Evolutionary conservation across 1,140 invertebrate species (phyloP), one percentile per base, ranked within the genome.

Genomic region (Caerostris darwini): DNA sequence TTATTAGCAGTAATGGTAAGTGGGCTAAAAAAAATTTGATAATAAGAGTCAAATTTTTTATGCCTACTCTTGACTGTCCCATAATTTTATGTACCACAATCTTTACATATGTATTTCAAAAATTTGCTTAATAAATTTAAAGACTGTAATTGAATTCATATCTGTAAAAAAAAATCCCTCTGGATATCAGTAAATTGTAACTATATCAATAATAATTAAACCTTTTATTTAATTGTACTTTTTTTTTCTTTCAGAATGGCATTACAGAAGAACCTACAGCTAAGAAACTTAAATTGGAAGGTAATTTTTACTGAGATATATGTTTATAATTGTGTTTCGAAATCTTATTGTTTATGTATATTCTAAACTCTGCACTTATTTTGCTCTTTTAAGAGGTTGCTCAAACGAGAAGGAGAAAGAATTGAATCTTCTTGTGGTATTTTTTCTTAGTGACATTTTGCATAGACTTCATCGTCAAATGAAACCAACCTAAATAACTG

Each of bases 241-340:
- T 17, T 7, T 61, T 91, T 54, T 82, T 81, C 8, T 88, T 94
- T 67, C 56, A 94, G 92, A 94, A 94, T 94, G 92, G 7, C 10
- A 50, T 14, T 61, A 12, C 7, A 5, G 92, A 94, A 53, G 92
- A 94, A 6, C 85, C 92, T 5, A 19, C 53, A 5, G 3, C 58
- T 19, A 94, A 94, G 57, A 94, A 94, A 64, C 57, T 88, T 3
- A 94, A 94, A 82, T 61, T 58, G 7, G 92, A 94, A 71, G 92
- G 92, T 94, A 82, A 93, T 59, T 58, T 53, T n/a, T 71, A 86
- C 7, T 56, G 5, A 89, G 17, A n/a, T 57, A 14, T n/a, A 57
- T 57, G 54, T 12, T 58, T 83, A 14, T 58, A 14, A 10, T 87
- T 57, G 34, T 85, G 17, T 17, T 1, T 67, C 34, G 34, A 34